phyloP scores from a whole-genome alignment of 2,797 vertebrate species.

The Caiman crocodilus region DNA sequence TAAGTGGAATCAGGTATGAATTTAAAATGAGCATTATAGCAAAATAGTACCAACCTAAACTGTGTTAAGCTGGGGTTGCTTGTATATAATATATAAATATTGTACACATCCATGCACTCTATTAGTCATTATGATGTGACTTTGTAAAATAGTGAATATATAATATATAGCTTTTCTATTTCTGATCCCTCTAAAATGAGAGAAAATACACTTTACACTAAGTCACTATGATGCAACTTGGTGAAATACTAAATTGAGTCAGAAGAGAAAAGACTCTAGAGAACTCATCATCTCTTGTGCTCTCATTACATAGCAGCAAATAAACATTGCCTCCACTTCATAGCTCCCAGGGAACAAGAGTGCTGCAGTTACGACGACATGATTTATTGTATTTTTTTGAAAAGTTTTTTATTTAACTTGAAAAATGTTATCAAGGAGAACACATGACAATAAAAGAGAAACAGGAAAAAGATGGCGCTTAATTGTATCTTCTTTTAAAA shows the following conservation, averaged over 20 bases:
- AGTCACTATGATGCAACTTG: constrained; percentile 5
- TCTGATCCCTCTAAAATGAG: background rate
- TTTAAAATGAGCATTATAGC: too few relatives aligned
- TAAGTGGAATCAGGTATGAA: too few relatives aligned
- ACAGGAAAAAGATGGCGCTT: background rate
- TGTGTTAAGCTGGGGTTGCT: too few relatives aligned
- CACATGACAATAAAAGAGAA: background rate
- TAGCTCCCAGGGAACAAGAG: constrained; percentile 3
- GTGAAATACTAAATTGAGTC: background rate
- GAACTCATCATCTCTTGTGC: background rate
- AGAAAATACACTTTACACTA: accelerated
- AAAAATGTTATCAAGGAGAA: constrained; percentile 36
- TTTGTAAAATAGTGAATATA: too few relatives aligned
- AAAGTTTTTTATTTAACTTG: constrained; percentile 56
- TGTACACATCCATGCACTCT: too few relatives aligned
- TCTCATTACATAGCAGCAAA: constrained; percentile 39
- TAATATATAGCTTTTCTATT: background rate
- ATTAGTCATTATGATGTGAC: too few relatives aligned
- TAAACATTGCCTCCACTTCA: background rate
- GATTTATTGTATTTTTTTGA: background rate
- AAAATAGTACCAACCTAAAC: too few relatives aligned
- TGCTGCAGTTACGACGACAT: background rate
- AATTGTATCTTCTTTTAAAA: constrained; percentile 9
- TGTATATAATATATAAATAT: too few relatives aligned
- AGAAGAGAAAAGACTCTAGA: background rate